Base-by-base conservation (phyloP, 92 coral and sea anemone species). In the Nematostella vectensis region DNA sequence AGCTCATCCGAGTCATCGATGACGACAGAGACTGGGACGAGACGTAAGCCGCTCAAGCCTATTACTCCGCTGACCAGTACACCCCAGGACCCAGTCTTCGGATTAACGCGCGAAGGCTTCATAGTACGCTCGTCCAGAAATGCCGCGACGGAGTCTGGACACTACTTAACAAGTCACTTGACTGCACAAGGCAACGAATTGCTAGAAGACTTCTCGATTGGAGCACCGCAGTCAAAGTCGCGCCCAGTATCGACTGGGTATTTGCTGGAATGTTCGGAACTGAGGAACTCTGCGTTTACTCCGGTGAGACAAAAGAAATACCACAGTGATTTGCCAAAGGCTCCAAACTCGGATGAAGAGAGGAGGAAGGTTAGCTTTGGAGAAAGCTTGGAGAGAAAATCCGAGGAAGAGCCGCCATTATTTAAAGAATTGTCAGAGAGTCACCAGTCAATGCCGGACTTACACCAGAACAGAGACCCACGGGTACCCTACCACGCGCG, bases 361-460 rank as follows among this genome's bases (percentile, higher is more conserved):
- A 8, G 23, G 18, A 45, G 23, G 21, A 19, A 11, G 4, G 43
- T 12, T n/a, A 39, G 42, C 11, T 26, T 29, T 22, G 31, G 31
- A 20, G 42, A 39, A 9, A 29, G 29, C 40, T 33, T 10, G 16
- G 54, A 27, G 2, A 10, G 9, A 4, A 58, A 52, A 10, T 39
- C 15, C 39, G 29, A 58, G 2, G 29, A 27, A 38, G 30, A 38
- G 0, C 18, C 71, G 17, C 19, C 61, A 39, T 9, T 63, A 24
- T 79, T 79, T 48, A 69, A 69, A 48, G 94, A 81, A 3, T 56
- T 73, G 58, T 71, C 71, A 4, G 81, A 79, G 27, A 65, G 71
- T 29, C 83, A 85, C 27, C 79, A 84, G 65, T 84, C 94, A 20
- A 84, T 84, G 94, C 94, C 94, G 29, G 81, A 84, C 44, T 74